phyloP scores from a whole-genome alignment of 2,888 invertebrate species.

The Meliscaeva auricollis region DNA sequence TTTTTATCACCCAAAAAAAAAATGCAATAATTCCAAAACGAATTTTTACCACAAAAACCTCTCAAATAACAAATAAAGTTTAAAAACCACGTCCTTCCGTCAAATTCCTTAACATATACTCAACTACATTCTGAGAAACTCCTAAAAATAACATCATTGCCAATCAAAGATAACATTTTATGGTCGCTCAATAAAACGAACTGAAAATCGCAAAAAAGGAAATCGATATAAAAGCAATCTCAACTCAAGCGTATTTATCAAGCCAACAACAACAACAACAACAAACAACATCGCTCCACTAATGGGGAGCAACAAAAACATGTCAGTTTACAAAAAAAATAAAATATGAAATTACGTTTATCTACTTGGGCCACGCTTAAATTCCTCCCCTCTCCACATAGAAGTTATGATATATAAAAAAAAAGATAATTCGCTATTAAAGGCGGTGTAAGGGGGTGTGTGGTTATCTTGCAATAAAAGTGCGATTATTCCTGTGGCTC shows the following conservation, averaged over 20 bases:
- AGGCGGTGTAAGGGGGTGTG: neutral
- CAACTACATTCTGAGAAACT: no score
- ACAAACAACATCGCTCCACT: neutral
- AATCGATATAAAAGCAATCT: slow-evolving; percentile 44
- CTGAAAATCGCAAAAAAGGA: slow-evolving; percentile 38
- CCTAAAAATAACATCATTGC: slow-evolving; percentile 58
- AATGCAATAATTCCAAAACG: neutral
- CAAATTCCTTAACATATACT: no score
- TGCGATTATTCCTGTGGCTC: slow-evolving; percentile 31
- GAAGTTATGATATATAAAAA: slow-evolving; percentile 37
- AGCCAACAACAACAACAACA: slow-evolving; percentile 13
- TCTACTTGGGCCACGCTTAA: slow-evolving; percentile 8
- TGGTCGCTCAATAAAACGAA: slow-evolving; percentile 60
- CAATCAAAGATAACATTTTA: slow-evolving; percentile 72
- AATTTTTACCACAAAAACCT: neutral
- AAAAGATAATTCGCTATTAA: slow-evolving; percentile 39
- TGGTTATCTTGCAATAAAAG: slow-evolving; percentile 35
- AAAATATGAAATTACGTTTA: slow-evolving; percentile 35
- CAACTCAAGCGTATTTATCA: slow-evolving; percentile 15
- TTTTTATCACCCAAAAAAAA: neutral
- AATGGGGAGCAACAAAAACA: slow-evolving; percentile 11
- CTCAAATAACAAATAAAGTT: neutral
- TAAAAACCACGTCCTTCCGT: slow-evolving; percentile 34
- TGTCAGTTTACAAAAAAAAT: slow-evolving; percentile 22
- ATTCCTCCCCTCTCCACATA: neutral